These are phyloP conservation scores for Pachypeltis micranthus DNA, from an alignment of 1,140 invertebrate genomes.

Conservation along the genomic window DNA sequence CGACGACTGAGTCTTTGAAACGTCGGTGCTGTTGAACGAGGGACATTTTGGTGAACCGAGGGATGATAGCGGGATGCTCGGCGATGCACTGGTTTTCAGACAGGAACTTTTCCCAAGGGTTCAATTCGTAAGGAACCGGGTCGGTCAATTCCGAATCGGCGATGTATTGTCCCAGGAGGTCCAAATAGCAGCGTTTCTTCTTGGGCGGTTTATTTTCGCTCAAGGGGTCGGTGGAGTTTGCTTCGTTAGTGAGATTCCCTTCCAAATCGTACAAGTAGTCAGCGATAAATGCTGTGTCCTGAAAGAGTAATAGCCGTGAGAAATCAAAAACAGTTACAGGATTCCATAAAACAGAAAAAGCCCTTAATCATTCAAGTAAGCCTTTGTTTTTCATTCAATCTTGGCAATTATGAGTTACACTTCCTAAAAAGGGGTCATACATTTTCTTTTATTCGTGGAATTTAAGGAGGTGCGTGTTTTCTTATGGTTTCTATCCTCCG, in stretches of 20 bases:
- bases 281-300: conserved; percentile 77
- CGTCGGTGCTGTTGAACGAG: conserved; percentile 68
- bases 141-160: conserved; percentile 51
- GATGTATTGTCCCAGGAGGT: conserved; percentile 83
- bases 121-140: conserved; percentile 45
- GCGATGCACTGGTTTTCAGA: conserved; percentile 56
- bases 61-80: conserved; percentile 56
- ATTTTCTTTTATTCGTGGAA: too few species aligned
- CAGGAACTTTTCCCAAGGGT: conserved; percentile 70
- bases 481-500: too few species aligned
- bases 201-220: conserved; percentile 31
- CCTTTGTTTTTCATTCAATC: too few species aligned
- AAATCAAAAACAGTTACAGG: too few species aligned
- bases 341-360: too few species aligned
- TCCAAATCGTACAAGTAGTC: conserved; percentile 82
- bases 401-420: too few species aligned
- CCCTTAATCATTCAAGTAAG: too few species aligned
- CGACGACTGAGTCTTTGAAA: conserved; percentile 51
- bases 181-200: conserved; percentile 63
- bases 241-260: conserved; percentile 31
- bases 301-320: too few species aligned
- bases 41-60: conserved; percentile 62
- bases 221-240: background rate
- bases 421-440: too few species aligned
- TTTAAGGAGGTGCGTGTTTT: too few species aligned